These are phyloP conservation scores for Plagiodera versicolora DNA, from an alignment of 2,888 invertebrate species.

Conservation along the genomic window DNA sequence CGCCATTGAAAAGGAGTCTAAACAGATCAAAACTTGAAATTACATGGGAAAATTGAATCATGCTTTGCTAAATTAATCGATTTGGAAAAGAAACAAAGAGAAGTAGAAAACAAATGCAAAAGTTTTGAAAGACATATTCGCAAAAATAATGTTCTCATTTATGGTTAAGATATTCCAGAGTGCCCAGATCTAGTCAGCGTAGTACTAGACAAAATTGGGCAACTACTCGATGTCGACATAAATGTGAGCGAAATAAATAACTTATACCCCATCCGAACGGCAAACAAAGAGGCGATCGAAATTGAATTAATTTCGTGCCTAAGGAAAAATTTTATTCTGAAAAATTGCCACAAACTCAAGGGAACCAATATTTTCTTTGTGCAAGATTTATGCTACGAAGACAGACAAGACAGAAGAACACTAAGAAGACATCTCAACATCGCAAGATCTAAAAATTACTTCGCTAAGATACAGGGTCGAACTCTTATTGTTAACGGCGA, in stretches of 20 bases:
- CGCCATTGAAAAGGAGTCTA: not conserved
- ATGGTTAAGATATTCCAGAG: not conserved
- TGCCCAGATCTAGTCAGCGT: not conserved
- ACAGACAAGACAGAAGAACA: conserved; percentile 11
- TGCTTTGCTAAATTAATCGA: not conserved
- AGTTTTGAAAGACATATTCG: not conserved
- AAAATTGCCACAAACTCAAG: conserved; percentile 8
- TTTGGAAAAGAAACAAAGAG: not conserved
- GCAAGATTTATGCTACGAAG: conserved; percentile 10
- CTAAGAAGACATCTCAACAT: too few species aligned
- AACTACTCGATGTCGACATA: conserved; percentile 5
- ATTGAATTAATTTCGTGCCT: conserved; percentile 9
- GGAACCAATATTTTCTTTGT: conserved; percentile 5
- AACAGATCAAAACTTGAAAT: not conserved
- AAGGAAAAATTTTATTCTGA: conserved; percentile 1
- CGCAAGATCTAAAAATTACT: conserved; percentile 3
- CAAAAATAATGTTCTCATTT: conserved; percentile 4
- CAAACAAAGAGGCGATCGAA: conserved; percentile 1
- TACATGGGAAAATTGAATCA: not conserved
- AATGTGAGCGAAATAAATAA: conserved; percentile 10
- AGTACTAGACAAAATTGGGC: not conserved
- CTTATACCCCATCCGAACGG: not conserved
- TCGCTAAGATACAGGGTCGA: not conserved
- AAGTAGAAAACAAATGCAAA: not conserved
- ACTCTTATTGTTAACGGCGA: conserved; percentile 6